phyloP scores from a whole-genome alignment of 2,113 vertebrate genomes.

The Tachysurus fulvidraco region DNA sequence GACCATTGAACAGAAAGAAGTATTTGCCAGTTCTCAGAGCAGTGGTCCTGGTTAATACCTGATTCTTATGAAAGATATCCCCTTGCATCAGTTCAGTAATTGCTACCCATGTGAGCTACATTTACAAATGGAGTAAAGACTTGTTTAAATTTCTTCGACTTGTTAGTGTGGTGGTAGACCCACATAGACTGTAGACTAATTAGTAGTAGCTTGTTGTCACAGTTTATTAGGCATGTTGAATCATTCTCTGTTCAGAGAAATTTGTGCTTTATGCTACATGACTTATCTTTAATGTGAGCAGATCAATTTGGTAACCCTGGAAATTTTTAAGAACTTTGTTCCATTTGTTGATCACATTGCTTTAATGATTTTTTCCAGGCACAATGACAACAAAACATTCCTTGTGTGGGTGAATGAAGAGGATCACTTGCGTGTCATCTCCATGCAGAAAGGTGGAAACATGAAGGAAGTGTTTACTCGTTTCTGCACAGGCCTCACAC shows the following conservation, averaged over 20 bases:
- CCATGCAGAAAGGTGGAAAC: slow-evolving; percentile 98
- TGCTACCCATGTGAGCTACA: background rate
- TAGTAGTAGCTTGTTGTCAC: background rate
- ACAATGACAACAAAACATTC: slow-evolving; percentile 97
- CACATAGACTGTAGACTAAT: background rate
- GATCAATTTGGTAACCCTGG: background rate
- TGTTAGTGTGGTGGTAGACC: background rate
- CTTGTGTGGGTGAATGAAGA: slow-evolving; percentile 99
- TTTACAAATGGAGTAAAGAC: background rate
- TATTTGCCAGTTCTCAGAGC: background rate
- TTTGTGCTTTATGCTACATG: background rate
- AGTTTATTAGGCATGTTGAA: background rate
- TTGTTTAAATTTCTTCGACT: background rate
- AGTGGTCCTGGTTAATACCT: background rate
- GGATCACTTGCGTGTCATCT: slow-evolving; percentile 96
- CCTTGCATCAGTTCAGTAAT: background rate
- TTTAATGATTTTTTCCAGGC: slow-evolving; percentile 72
- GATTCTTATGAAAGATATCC: background rate
- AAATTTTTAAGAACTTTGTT: background rate
- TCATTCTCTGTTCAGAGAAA: background rate
- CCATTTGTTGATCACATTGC: background rate
- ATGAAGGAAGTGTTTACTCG: slow-evolving; percentile 95
- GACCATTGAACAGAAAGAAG: background rate
- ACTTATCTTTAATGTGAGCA: background rate
- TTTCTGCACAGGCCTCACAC: slow-evolving; percentile 91